A percentile compares a stretch with the other conserved stretches of the same genome.
phyloP scores from a whole-genome alignment of 2,113 vertebrate species.

The Xenopus laevis region DNA sequence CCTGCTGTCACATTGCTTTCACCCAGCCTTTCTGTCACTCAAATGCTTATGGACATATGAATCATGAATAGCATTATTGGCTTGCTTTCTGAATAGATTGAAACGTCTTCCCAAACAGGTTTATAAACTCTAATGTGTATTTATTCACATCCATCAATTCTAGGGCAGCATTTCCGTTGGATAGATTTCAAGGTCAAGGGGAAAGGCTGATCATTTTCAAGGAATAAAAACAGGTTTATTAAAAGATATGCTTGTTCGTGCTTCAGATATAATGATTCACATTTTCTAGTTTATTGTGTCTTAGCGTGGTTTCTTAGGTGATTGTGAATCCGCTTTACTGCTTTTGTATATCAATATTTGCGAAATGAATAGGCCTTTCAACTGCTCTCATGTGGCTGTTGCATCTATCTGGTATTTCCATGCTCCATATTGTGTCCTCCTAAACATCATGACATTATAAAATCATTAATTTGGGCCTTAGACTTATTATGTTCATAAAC shows the following conservation, averaged over 20 bases:
- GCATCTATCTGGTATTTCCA: too few species aligned
- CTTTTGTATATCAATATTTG: neutral
- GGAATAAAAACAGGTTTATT: conserved; percentile 36
- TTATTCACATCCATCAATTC: conserved; percentile 43
- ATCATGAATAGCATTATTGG: conserved; percentile 41
- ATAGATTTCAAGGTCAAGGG: conserved; percentile 39
- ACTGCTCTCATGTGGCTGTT: too few species aligned
- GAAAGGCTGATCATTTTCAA: conserved; percentile 28
- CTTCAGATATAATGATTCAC: neutral
- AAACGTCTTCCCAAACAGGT: conserved; percentile 41
- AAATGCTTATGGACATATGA: conserved; percentile 38
- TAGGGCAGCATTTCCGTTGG: conserved; percentile 25
- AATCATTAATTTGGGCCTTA: too few species aligned
- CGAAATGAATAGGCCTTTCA: too few species aligned
- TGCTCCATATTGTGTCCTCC: too few species aligned
- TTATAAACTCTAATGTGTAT: conserved; percentile 43
- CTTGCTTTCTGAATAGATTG: conserved; percentile 38
- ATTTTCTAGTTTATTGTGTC: neutral
- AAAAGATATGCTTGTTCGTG: conserved; percentile 19
- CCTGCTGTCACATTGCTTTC: conserved; percentile 22
- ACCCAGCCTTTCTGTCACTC: conserved; percentile 38
- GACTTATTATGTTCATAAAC: too few species aligned
- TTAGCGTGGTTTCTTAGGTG: neutral
- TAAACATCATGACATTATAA: too few species aligned
- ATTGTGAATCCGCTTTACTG: neutral